These are phyloP conservation scores for Bhutanitis thaidina DNA, from an alignment of 2,888 invertebrate species.

Conservation along the genomic window DNA sequence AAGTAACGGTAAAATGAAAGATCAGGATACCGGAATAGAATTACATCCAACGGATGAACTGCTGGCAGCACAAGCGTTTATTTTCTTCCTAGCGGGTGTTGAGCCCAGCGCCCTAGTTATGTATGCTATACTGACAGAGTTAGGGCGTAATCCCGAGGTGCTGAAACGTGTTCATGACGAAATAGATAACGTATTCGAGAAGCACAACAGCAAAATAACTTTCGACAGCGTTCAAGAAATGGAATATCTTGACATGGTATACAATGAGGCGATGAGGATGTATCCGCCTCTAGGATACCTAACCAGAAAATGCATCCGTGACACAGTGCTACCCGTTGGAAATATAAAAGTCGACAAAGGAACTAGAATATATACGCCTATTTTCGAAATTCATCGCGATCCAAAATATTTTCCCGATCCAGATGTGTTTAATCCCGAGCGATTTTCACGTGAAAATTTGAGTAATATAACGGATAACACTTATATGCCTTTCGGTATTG, in stretches of 20 bases:
- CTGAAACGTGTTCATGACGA: conserved; percentile 45
- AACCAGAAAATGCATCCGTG: conserved; percentile 37
- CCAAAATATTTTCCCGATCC: conserved; percentile 59
- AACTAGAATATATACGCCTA: conserved; percentile 39
- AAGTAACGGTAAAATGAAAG: conserved; percentile 21
- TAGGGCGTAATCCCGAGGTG: conserved; percentile 46
- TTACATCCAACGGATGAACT: conserved; percentile 21
- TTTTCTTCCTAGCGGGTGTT: conserved; percentile 31
- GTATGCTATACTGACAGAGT: conserved; percentile 23
- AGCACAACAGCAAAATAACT: conserved; percentile 34
- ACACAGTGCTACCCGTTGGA: conserved; percentile 46
- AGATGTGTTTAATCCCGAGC: conserved; percentile 57
- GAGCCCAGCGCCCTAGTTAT: conserved; percentile 29
- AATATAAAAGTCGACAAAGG: conserved; percentile 47
- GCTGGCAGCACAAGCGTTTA: conserved; percentile 28
- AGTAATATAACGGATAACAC: conserved; percentile 29
- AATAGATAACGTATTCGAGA: conserved; percentile 39
- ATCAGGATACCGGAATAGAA: conserved; percentile 15
- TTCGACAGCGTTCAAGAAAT: conserved; percentile 40
- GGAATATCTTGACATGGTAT: conserved; percentile 36
- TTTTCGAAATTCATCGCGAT: conserved; percentile 55
- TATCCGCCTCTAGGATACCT: conserved; percentile 46
- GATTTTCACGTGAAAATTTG: conserved; percentile 40
- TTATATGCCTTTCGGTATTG: conserved; percentile 61
- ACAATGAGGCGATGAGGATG: conserved; percentile 42